Conservation (phyloP, 2,797 vertebrate genomes). For the Adrianichthys oophorus region DNA sequence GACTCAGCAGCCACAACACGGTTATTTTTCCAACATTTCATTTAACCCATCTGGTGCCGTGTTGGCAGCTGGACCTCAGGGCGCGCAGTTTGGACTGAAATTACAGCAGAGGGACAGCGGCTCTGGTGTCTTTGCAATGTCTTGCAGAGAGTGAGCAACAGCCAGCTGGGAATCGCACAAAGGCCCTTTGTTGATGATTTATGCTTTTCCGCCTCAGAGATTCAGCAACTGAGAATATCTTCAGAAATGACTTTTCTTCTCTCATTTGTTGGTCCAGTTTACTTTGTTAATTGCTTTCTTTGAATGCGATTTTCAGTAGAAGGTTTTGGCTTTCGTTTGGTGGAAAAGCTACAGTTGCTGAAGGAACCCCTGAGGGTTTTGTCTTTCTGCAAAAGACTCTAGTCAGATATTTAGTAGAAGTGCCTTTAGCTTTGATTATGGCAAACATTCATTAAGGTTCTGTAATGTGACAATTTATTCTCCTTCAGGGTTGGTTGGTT, state of each 20-base stretch:
- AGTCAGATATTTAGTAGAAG: no score
- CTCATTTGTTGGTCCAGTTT: not conserved
- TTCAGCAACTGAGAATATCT: slow-evolving; percentile 2
- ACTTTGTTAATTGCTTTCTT: not conserved
- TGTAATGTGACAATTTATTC: no score
- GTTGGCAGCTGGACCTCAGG: slow-evolving; percentile 16
- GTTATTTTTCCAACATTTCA: slow-evolving; percentile 45
- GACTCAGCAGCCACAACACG: slow-evolving; percentile 22
- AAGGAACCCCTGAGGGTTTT: no score
- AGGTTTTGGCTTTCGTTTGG: slow-evolving; percentile 15
- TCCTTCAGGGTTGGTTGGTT: no score
- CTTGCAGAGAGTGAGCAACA: slow-evolving; percentile 15
- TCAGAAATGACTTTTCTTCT: slow-evolving; percentile 19
- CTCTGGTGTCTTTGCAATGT: slow-evolving; percentile 18
- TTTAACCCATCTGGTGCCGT: slow-evolving; percentile 13
- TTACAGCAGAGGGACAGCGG: slow-evolving; percentile 35
- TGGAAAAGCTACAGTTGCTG: no score
- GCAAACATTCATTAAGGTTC: no score
- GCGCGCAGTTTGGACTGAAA: slow-evolving; percentile 30
- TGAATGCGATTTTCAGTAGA: not conserved
- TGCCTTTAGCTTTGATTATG: no score
- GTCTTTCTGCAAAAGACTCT: no score
- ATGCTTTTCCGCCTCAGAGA: slow-evolving; percentile 19
- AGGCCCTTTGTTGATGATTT: slow-evolving; percentile 12
- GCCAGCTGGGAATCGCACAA: slow-evolving; percentile 17